These are phyloP conservation scores for Gnatocerus cornutus DNA, from an alignment of 2,888 invertebrate genomes.

Conservation along the genomic window DNA sequence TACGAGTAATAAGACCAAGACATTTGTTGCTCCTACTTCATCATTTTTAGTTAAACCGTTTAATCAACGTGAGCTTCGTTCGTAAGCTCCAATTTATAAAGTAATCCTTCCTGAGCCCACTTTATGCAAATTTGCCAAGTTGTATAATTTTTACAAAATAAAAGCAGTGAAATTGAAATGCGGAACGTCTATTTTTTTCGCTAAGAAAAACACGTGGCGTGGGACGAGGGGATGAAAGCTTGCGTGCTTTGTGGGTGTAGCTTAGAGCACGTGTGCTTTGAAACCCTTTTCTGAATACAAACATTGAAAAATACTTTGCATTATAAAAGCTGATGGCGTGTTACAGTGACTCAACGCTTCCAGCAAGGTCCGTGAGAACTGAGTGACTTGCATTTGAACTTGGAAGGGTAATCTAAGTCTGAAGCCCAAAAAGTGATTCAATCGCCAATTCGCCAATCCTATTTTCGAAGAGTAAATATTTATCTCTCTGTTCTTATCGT, in stretches of 20 bases:
- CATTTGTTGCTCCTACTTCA: not conserved
- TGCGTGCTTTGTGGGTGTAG: constrained; percentile 2
- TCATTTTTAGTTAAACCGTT: constrained; percentile 15
- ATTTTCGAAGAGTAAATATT: constrained; percentile 23
- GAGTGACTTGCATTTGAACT: constrained; percentile 11
- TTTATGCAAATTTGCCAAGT: constrained; percentile 25
- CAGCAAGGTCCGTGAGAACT: constrained; percentile 1
- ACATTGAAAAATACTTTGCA: constrained; percentile 15
- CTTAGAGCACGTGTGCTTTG: constrained; percentile 6
- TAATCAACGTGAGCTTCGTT: not conserved
- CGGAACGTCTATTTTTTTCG: not conserved
- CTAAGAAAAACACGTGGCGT: not conserved
- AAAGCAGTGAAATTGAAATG: constrained; percentile 2
- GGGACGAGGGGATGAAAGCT: not conserved
- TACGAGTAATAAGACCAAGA: too few relatives aligned
- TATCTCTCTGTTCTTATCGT: constrained; percentile 27
- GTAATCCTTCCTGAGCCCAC: constrained; percentile 14
- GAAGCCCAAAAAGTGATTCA: not conserved
- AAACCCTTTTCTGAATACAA: constrained; percentile 7
- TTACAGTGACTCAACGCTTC: constrained; percentile 17
- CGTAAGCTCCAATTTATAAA: constrained; percentile 28
- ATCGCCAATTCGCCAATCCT: not conserved
- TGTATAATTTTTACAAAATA: constrained; percentile 8
- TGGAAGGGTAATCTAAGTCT: constrained; percentile 13
- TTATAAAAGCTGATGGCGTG: constrained; percentile 24